Base-by-base conservation (phyloP, 37 sponge, comb jelly and placozoan species). In the Bolinopsis microptera region DNA sequence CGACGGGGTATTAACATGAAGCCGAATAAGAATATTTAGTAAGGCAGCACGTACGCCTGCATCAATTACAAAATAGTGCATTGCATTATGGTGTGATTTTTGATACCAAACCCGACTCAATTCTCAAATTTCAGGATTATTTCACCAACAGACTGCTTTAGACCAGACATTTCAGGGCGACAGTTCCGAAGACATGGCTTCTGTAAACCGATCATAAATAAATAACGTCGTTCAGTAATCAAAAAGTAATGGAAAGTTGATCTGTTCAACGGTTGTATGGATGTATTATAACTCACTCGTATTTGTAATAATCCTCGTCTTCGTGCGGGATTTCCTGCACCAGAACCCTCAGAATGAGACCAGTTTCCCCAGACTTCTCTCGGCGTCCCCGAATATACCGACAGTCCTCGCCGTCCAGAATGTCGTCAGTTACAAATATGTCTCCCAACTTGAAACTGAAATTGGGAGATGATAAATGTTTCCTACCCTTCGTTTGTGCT, bases 221-320 rank as follows among this genome's bases (percentile, higher is more conserved):
- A n/a, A n/a, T n/a, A n/a, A n/a, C n/a, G n/a, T n/a, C n/a, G n/a
- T n/a, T n/a, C n/a, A n/a, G n/a, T n/a, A n/a, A n/a, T n/a, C n/a
- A n/a, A n/a, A n/a, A n/a, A n/a, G n/a, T n/a, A n/a, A n/a, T n/a
- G n/a, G n/a, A n/a, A n/a, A n/a, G n/a, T n/a, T n/a, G n/a, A n/a
- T n/a, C n/a, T n/a, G n/a, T n/a, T n/a, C n/a, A n/a, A n/a, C n/a
- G n/a, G n/a, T n/a, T n/a, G n/a, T n/a, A n/a, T n/a, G n/a, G n/a
- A n/a, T n/a, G n/a, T n/a, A n/a, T 48, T 13, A 48, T 0, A 80
- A 80, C 82, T 80, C 38, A 80, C 82, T 80, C 82, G 30, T 80
- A 33, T 80, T 80, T 2, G 30, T 80, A 80, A 8, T 32, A 80
- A 22, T 80, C 82, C 23, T 80, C 82, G 30, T 80, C 82, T 8